Percentiles rank a stretch among this genome's conserved stretches.
Conservation (phyloP, 2,113 vertebrate genomes). For the Tragelaphus strepsiceros region DNA sequence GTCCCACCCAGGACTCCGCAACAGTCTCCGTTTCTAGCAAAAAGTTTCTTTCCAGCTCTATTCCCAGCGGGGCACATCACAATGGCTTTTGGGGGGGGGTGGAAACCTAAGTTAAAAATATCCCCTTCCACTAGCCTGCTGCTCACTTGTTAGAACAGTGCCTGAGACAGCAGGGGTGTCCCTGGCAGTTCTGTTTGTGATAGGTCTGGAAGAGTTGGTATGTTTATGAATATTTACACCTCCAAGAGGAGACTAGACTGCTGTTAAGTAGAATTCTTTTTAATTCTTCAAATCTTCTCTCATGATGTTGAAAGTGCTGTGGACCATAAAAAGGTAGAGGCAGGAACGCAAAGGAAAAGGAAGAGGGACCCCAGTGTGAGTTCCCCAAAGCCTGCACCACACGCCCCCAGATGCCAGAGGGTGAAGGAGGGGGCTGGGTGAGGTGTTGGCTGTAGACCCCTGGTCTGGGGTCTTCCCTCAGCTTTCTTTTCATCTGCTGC, state of each 20-base stretch:
- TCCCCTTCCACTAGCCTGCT: slow-evolving; percentile 43
- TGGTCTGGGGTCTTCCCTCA: neutral
- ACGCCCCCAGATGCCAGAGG: neutral
- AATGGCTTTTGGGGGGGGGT: slow-evolving; percentile 58
- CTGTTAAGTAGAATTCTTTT: slow-evolving; percentile 9
- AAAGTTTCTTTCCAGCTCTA: neutral
- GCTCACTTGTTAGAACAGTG: slow-evolving; percentile 69
- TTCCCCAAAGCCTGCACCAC: neutral
- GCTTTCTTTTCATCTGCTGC: neutral
- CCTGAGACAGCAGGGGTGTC: slow-evolving; percentile 50
- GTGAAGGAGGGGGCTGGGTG: neutral
- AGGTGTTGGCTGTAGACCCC: neutral
- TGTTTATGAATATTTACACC: slow-evolving; percentile 65
- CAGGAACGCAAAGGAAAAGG: neutral
- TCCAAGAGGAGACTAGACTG: neutral
- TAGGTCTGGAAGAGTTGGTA: slow-evolving; percentile 40
- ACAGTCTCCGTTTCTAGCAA: neutral
- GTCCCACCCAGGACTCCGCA: slow-evolving; percentile 29
- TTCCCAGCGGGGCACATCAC: slow-evolving; percentile 51
- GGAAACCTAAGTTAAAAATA: slow-evolving; percentile 52
- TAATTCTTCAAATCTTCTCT: neutral
- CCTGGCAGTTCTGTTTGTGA: neutral
- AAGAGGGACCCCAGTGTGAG: neutral
- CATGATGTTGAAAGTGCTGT: neutral
- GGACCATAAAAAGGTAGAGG: neutral